Evolutionary conservation across 2,797 vertebrate species (phyloP), one percentile per base, ranked within the genome.

Genomic region (Eulemur mongoz): DNA sequence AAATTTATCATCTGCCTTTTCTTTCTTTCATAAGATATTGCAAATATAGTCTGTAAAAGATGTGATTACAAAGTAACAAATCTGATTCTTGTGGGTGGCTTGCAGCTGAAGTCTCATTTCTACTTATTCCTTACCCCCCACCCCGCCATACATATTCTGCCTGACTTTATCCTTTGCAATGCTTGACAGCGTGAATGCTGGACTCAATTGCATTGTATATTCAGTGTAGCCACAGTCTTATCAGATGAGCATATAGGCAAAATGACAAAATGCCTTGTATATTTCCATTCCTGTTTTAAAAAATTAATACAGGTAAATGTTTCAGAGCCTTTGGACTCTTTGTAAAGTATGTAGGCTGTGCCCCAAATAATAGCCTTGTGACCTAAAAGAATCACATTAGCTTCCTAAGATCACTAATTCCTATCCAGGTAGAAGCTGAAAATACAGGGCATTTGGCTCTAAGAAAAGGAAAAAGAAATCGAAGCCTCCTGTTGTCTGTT

Each of bases 401-500:
- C 72, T 95, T 96, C 86, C 93, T 75, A 54, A 95, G 83, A 79
- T 85, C 52, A 22, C 43, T 70, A 81, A 61, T 30, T 87, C 17
- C 63, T 87, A 27, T 87, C 89, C 61, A 92, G 22, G 15, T 59
- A 93, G 32, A 85, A 54, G 40, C 69, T 81, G 30, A 52, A 20
- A 82, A 80, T 52, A 70, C 0, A 50, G 79, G 27, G 12, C 1
- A 90, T 38, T 85, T 96, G 91, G 79, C 79, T 91, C 50, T 75
- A 48, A 69, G 95, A 70, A 83, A 76, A 91, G 69, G 94, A 96
- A 95, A 92, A 88, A 93, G 89, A 97, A 97, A 92, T 32, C 0
- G 22, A 70, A 84, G 10, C 82, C 59, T 76, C 45, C 83, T 85
- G 2, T 27, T 79, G 32, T 52, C 65, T 88, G 23, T 30, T 70